Evolutionary conservation across 2,888 invertebrate genomes (phyloP), one percentile per base, ranked within the genome.

Genomic region (Stegophylla sp.): DNA sequence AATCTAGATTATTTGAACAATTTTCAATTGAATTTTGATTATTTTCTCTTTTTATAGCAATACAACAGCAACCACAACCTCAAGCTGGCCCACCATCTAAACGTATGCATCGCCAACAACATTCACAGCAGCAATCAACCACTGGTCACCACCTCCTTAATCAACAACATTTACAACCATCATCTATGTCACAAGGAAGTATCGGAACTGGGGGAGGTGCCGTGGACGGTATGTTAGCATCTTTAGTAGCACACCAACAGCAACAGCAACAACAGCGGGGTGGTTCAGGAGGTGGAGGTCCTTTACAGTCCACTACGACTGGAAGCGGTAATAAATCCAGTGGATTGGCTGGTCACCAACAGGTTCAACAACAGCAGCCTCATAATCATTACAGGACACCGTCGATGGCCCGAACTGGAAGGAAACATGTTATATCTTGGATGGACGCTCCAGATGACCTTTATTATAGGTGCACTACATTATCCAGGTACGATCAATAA

Each of bases 371-470:
- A 13, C 59, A 63, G n/a, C 61, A 51, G 3, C 61, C n/a, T 3
- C 64, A 64, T 26, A 67, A 53, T 13, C 48, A 61, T 61, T 69
- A 69, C 10, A 59, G 79, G 23, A 79, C 79, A 41, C 79, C 79
- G 0, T 79, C 79, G 7, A 79, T 79, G 79, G 84, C 64, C 83
- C 84, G 94, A 83, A 91, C 93, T 28, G 91, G 91, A 51, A 91
- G 95, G 72, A 95, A 96, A 86, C 96, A 95, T 88, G 95, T 96
- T 85, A 95, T 97, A 87, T 96, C 96, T 86, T 97, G 96, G 96
- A 96, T 96, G 93, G 97, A 98, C 88, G 97, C 97, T 82, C 97
- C 97, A 28, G 97, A 98, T 87, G 97, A 98, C 89, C 93, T 97
- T 84, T 97, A 95, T 89, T 97, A 96, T 89, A 91, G 94, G 87